Base-by-base conservation (phyloP, 2,113 vertebrate species). In the Strix aluco region DNA sequence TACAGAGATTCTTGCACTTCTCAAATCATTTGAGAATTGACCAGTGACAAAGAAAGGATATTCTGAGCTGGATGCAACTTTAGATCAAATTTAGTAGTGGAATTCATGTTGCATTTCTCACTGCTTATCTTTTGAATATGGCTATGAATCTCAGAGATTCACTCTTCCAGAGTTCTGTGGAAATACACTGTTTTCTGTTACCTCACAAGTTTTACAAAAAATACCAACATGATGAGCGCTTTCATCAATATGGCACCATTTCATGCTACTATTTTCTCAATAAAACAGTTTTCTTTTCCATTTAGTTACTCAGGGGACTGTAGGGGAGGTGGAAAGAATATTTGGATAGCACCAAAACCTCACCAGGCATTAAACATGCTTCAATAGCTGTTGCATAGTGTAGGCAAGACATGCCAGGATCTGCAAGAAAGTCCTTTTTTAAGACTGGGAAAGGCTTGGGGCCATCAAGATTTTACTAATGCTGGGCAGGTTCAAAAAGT, bases 171-270 rank as follows among this genome's bases (percentile, higher is more conserved):
- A 78, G 49, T 62, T 96, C n/a, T 71, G 38, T 6, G 6, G 44
- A 74, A 91, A 87, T 49, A 73, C n/a, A 62, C 54, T 42, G 46
- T 86, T 96, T 96, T 83, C 89, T 84, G 79, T 83, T 94, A 71
- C 86, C 96, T 85, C 73, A 18, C 38, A 96, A 75, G 30, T 73
- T 61, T 47, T 63, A 57, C 34, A 79, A 86, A 91, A 79, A 82
- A 49, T 25, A 47, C 7, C 10, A 51, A 69, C 19, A n/a, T 30
- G 32, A 70, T 42, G 11, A 81, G 26, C 34, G 8, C 66, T 87
- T 96, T 59, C 54, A 96, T 91, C 54, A 93, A 6, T 87, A 81
- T 34, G 20, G 55, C 83, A 85, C 36, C 70, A 82, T 92, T 94
- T 91, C 75, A 92, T 73, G 81, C 78, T 91, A 66, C 61, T 86